Base-by-base conservation (phyloP, 2,797 vertebrate species). In the Tapera naevia region DNA sequence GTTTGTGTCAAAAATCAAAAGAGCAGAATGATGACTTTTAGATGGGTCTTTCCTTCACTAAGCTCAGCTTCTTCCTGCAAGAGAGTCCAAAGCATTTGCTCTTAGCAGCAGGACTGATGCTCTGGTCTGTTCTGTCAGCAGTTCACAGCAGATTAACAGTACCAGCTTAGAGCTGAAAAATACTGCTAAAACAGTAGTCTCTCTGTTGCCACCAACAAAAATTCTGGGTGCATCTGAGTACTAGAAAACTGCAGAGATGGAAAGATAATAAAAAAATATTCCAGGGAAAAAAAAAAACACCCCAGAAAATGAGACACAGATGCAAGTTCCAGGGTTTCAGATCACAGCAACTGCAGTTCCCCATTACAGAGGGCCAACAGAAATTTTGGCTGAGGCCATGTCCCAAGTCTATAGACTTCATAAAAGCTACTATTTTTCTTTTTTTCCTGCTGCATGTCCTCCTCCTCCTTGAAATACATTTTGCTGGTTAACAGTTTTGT, bases 1-100 rank as follows among this genome's bases (percentile, higher is more conserved):
- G 62, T 81, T 93, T 91, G 76, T 71, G 60, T 61, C 82, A 86
- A 93, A 91, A 95, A 86, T 54, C 87, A 65, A 56, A 87, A 88
- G 67, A 93, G 51, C 85, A 92, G 66, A 96, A 91, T 0, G 0
- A 72, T 62, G 70, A 90, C 82, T 92, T 89, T 23, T 39, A 62
- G 41, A 89, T 53, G 73, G 32, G 50, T 71, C 35, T 33, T 71
- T 39, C 51, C 32, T 66, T 85, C 75, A 48, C 53, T 41, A 61
- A 71, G 30, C 57, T 91, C 48, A 64, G 66, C 51, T 71, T 46
- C 74, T 80, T 86, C 28, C 80, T 82, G 61, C 37, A 57, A 23
- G 13, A 70, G 35, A 81, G 25, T 60, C 56, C 24, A 62, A 64
- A 64, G 33, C 35, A 65, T 67, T 89, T 86, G 54, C 88, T 90